Percentiles rank a stretch among this genome's conserved stretches.
Conservation (phyloP, 1,140 invertebrate genomes). For the Pseudomyrmex sp. region DNA sequence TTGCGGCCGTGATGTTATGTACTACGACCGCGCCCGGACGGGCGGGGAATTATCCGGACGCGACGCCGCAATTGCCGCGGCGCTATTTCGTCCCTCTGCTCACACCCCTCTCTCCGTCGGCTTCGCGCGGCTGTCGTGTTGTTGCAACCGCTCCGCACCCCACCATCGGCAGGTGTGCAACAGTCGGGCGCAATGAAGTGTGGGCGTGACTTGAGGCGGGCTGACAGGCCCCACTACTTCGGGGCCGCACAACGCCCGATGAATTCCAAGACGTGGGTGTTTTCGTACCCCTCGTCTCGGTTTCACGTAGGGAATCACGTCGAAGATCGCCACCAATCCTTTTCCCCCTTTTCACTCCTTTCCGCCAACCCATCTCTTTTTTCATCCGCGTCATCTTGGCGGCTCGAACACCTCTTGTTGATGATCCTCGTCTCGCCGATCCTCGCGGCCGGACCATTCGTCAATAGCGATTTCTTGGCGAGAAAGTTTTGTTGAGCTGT, state of each 20-base stretch:
- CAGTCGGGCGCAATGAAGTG: constrained; percentile 30
- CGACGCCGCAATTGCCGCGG: constrained; percentile 43
- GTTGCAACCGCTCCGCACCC: constrained; percentile 44
- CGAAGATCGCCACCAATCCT: constrained; percentile 43
- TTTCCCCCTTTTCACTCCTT: neutral
- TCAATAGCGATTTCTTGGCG: constrained; percentile 19
- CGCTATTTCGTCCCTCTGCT: constrained; percentile 37
- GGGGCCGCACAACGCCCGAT: constrained; percentile 17
- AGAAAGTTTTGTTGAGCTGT: constrained; percentile 32
- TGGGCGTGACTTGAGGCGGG: constrained; percentile 72
- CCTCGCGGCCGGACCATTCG: constrained; percentile 5
- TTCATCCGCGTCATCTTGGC: neutral
- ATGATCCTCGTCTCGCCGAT: constrained; percentile 8
- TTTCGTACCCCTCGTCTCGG: constrained; percentile 36
- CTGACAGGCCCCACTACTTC: constrained; percentile 45
- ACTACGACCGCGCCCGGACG: neutral
- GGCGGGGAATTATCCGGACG: constrained; percentile 34
- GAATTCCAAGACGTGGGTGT: constrained; percentile 65
- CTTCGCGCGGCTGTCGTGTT: neutral
- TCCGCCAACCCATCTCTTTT: neutral
- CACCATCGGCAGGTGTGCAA: constrained; percentile 53
- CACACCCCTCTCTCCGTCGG: neutral
- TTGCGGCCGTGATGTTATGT: neutral
- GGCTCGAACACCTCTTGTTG: constrained; percentile 4
- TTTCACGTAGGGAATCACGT: neutral